A percentile compares a stretch with the other conserved stretches of the same genome.
phyloP scores from a whole-genome alignment of 2,888 invertebrate genomes.

The Exephanes ischioxanthus region DNA sequence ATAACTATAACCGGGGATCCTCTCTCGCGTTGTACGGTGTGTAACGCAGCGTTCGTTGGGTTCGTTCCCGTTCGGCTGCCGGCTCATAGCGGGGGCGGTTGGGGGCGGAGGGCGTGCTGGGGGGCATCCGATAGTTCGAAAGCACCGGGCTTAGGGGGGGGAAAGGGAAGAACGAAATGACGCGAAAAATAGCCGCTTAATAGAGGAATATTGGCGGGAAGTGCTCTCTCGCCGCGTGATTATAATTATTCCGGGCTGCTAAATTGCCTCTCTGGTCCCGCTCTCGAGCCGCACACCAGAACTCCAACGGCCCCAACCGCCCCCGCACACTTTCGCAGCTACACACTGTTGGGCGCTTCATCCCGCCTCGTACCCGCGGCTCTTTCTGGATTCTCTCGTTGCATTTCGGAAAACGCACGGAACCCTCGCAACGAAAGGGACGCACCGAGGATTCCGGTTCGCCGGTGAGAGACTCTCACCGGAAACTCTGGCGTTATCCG shows the following conservation, averaged over 20 bases:
- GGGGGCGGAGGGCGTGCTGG: conserved; percentile 31
- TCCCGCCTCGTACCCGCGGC: conserved; percentile 16
- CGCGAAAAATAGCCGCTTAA: conserved; percentile 78
- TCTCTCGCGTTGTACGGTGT: conserved; percentile 33
- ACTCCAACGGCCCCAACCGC: conserved; percentile 15
- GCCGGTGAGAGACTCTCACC: conserved; percentile 26
- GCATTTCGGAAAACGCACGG: conserved; percentile 34
- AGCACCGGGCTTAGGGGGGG: conserved; percentile 22
- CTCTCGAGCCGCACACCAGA: conserved; percentile 39
- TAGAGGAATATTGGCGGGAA: conserved; percentile 78
- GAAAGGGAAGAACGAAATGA: conserved; percentile 72
- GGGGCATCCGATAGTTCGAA: conserved; percentile 55
- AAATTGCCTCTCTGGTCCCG: conserved; percentile 74
- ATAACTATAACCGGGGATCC: conserved; percentile 70
- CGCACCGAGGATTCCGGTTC: background rate
- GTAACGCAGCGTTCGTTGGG: conserved; percentile 39
- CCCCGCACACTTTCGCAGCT: conserved; percentile 6
- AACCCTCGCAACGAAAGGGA: conserved; percentile 15
- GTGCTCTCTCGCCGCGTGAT: conserved; percentile 76
- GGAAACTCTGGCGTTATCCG: background rate
- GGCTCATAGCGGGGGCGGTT: conserved; percentile 6
- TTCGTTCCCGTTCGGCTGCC: conserved; percentile 36
- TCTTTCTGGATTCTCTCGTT: conserved; percentile 24
- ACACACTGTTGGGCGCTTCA: conserved; percentile 4
- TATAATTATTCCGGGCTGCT: conserved; percentile 78